These are phyloP conservation scores for Drosophila nigromelanica DNA, from an alignment of 1,140 invertebrate species.

Conservation along the genomic window DNA sequence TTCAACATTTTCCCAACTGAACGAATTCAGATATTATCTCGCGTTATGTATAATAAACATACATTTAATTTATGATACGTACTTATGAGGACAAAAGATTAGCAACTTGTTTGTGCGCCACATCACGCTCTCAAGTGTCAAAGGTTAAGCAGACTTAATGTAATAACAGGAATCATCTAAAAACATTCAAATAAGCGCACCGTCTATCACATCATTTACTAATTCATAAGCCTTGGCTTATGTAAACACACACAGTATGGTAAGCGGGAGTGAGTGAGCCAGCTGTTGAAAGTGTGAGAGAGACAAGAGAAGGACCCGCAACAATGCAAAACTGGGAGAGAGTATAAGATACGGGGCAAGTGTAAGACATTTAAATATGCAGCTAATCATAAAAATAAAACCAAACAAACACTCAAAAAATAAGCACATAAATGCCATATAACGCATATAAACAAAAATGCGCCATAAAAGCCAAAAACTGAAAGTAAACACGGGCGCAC, in stretches of 20 bases:
- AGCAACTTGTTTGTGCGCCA: constrained; percentile 14
- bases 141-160: not conserved
- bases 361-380: constrained; percentile 54
- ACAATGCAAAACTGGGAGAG: not conserved
- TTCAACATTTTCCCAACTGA: not conserved
- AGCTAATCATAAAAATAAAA: constrained; percentile 64
- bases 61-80: constrained; percentile 13
- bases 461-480: constrained; percentile 47
- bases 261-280: not conserved
- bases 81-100: constrained; percentile 7
- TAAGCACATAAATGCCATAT: constrained; percentile 57
- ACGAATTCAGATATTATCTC: too few species aligned
- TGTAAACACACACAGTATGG: constrained; percentile 15
- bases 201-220: constrained; percentile 54
- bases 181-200: constrained; percentile 33
- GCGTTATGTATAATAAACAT: not conserved
- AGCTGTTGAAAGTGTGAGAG: not conserved
- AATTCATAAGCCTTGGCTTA: constrained; percentile 50
- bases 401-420: constrained; percentile 55
- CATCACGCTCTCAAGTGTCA: constrained; percentile 9
- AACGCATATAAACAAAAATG: constrained; percentile 50
- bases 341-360: not conserved
- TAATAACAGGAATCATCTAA: constrained; percentile 41
- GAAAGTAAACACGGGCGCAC: constrained; percentile 26
- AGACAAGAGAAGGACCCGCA: not conserved